phyloP scores from a whole-genome alignment of 2,888 invertebrate genomes.

The Meteorus colon region DNA sequence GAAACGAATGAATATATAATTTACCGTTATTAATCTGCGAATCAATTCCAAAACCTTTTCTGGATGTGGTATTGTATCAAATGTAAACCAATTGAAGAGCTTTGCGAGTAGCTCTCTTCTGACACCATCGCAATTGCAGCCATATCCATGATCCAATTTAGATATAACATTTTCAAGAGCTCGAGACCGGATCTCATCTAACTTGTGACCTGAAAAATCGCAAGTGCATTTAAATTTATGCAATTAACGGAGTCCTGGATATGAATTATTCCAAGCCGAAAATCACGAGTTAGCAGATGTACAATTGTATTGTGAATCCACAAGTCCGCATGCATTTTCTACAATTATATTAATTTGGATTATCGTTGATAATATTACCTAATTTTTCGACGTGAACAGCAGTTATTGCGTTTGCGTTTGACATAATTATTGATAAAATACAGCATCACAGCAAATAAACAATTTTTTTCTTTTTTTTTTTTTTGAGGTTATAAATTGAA shows the following conservation, averaged over 20 bases:
- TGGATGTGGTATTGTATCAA: slow-evolving; percentile 75
- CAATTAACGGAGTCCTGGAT: neutral
- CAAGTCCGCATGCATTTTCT: too few relatives aligned
- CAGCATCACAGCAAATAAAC: slow-evolving; percentile 14
- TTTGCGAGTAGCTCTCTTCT: slow-evolving; percentile 77
- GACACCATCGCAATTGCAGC: slow-evolving; percentile 77
- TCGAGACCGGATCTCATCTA: slow-evolving; percentile 77
- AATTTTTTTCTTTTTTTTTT: neutral
- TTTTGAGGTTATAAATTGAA: slow-evolving; percentile 33
- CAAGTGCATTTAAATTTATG: neutral
- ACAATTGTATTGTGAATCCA: neutral
- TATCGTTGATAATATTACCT: slow-evolving; percentile 52
- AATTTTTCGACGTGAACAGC: slow-evolving; percentile 63
- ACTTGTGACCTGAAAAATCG: slow-evolving; percentile 74
- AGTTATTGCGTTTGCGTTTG: slow-evolving; percentile 58
- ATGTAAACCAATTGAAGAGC: slow-evolving; percentile 79
- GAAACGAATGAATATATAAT: slow-evolving; percentile 30
- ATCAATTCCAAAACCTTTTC: slow-evolving; percentile 77
- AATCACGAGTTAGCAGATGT: neutral
- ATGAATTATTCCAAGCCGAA: neutral
- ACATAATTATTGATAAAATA: slow-evolving; percentile 53
- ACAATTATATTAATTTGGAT: neutral
- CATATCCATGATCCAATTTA: slow-evolving; percentile 79
- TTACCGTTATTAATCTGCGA: slow-evolving; percentile 76
- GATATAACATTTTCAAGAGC: slow-evolving; percentile 76